Evolutionary conservation across 2,888 invertebrate genomes (phyloP).

Genomic region (Trachelus stipa): DNA sequence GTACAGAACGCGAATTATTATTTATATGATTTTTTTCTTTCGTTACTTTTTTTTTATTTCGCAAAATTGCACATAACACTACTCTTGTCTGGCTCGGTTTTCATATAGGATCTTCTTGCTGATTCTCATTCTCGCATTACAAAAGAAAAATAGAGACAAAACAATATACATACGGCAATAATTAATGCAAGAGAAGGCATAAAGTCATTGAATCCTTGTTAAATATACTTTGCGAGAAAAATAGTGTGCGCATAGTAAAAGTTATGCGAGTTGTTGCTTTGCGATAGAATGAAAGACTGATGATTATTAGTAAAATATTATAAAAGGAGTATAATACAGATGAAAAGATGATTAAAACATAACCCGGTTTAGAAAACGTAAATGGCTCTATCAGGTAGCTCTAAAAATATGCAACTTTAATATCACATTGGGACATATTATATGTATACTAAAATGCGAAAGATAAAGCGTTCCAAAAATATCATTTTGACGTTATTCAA

Average conservation of each 20-base stretch:
- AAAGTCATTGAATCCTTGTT: conserved; percentile 11
- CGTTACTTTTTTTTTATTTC: conserved; percentile 7
- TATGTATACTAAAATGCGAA: conserved; percentile 19
- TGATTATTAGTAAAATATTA: neutral
- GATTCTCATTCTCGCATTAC: conserved; percentile 14
- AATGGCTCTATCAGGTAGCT: conserved; percentile 11
- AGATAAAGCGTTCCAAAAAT: conserved; percentile 26
- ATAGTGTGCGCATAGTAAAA: neutral
- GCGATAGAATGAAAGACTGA: neutral
- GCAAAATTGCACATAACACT: conserved; percentile 20
- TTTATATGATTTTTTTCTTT: neutral
- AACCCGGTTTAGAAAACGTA: neutral
- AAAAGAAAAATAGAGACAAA: neutral
- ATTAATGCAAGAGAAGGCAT: conserved; percentile 12
- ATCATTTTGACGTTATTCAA: conserved; percentile 22
- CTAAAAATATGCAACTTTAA: conserved; percentile 24
- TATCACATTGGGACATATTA: conserved; percentile 23
- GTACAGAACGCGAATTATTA: conserved; percentile 19
- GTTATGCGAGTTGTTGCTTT: neutral
- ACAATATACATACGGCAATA: neutral
- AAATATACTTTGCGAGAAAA: conserved; percentile 8
- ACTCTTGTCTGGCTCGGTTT: conserved; percentile 24
- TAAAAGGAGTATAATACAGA: neutral
- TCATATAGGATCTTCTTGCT: conserved; percentile 18
- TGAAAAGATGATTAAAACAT: neutral